phyloP scores from a whole-genome alignment of 2,113 vertebrate genomes.

The Cnemophilus loriae region DNA sequence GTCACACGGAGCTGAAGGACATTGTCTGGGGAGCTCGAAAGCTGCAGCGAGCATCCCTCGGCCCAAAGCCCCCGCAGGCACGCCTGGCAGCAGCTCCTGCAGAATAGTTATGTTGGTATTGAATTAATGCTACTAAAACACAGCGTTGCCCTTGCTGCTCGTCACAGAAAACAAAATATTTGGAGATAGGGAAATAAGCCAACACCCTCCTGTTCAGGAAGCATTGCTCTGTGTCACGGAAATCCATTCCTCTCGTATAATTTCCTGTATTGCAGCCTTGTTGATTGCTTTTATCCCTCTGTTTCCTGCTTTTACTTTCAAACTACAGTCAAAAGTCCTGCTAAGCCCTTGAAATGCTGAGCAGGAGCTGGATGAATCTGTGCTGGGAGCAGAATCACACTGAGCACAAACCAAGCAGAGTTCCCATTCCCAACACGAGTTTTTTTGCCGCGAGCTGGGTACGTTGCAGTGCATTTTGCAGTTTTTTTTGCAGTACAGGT shows the following conservation, averaged over 20 bases:
- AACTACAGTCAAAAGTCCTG: not conserved
- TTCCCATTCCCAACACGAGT: too few species aligned
- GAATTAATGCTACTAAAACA: not conserved
- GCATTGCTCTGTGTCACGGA: not conserved
- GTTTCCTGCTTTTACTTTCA: not conserved
- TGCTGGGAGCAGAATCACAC: not conserved
- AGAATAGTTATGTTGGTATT: too few species aligned
- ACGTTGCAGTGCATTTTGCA: too few species aligned
- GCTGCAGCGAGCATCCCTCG: not conserved
- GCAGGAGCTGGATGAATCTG: not conserved
- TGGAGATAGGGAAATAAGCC: not conserved
- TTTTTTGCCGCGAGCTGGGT: too few species aligned
- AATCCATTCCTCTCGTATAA: not conserved
- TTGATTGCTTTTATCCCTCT: not conserved
- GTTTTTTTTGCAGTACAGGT: too few species aligned
- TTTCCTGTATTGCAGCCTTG: not conserved
- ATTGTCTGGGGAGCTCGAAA: not conserved
- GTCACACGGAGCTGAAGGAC: slow-evolving; percentile 32
- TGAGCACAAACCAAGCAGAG: too few species aligned
- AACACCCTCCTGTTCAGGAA: not conserved
- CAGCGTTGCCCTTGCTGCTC: rapidly evolving
- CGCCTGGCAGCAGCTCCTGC: not conserved
- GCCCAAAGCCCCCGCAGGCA: not conserved
- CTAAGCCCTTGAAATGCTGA: not conserved
- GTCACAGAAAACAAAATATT: not conserved